phyloP scores from a whole-genome alignment of 2,113 vertebrate species.

The Brienomyrus longianalis region DNA sequence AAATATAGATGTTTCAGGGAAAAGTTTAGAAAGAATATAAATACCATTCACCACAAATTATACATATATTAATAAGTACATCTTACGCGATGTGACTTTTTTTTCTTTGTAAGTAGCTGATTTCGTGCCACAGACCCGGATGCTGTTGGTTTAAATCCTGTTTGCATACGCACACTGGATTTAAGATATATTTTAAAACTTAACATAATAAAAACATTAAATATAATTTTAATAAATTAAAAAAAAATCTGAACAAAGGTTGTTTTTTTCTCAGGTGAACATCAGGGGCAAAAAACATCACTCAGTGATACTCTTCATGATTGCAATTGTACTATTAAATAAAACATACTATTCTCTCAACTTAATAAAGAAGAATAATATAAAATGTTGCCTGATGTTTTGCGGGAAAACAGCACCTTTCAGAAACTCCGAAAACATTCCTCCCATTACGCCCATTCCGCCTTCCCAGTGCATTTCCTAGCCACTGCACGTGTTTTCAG shows the following conservation, averaged over 20 bases:
- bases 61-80: background rate
- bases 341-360: background rate
- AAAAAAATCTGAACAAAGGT: background rate
- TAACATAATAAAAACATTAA: background rate
- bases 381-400: no score
- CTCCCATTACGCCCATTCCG: background rate
- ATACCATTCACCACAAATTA: background rate
- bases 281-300: background rate
- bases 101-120: background rate
- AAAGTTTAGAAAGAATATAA: background rate
- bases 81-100: background rate
- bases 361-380: no score
- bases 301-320: background rate
- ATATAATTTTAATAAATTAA: background rate
- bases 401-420: background rate
- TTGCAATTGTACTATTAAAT: background rate
- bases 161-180: background rate
- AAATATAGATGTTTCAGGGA: background rate
- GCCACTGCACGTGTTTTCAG: background rate
- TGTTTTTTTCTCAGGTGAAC: background rate
- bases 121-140: background rate
- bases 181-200: background rate
- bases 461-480: background rate
- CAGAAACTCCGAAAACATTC: background rate
- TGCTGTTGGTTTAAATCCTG: background rate